A percentile compares a stretch with the other conserved stretches of the same genome.
Evolutionary conservation across 2,797 vertebrate species (phyloP).

Genomic region (Enteromius treurensis): DNA sequence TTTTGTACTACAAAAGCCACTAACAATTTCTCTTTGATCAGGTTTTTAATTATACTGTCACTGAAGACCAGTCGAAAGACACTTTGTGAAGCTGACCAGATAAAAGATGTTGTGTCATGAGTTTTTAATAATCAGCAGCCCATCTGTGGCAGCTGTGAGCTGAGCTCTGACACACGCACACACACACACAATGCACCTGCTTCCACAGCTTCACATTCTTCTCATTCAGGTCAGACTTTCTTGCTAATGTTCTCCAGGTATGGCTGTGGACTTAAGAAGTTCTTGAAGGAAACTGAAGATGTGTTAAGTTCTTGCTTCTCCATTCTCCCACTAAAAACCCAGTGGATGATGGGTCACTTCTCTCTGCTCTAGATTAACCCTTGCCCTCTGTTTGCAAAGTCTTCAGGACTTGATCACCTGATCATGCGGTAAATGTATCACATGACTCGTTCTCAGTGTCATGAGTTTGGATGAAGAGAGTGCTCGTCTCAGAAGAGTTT

Average conservation of each 20-base stretch:
- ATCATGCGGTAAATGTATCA: not conserved
- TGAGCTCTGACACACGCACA: conserved; percentile 46
- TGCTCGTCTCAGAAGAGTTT: not conserved
- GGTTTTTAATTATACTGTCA: conserved; percentile 25
- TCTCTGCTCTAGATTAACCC: conserved; percentile 59
- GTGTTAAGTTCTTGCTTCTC: not conserved
- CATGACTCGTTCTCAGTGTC: not conserved
- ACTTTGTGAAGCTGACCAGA: not conserved
- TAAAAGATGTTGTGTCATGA: conserved; percentile 30
- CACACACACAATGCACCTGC: conserved; percentile 62
- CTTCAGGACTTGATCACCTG: not conserved
- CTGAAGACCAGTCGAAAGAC: conserved; percentile 2
- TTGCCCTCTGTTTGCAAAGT: conserved; percentile 51
- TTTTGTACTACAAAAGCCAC: no score
- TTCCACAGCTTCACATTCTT: conserved; percentile 52
- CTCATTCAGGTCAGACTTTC: conserved; percentile 52
- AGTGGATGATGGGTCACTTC: conserved; percentile 14
- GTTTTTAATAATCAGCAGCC: conserved; percentile 47
- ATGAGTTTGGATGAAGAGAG: not conserved
- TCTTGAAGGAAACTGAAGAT: not conserved
- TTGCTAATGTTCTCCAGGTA: conserved; percentile 60
- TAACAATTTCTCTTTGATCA: not conserved
- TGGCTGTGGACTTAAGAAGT: conserved; percentile 57
- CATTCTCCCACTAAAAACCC: not conserved
- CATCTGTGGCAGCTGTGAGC: conserved; percentile 48